Conservation (phyloP, 2,888 invertebrate species). For the Trissolcus brochymenae region DNA sequence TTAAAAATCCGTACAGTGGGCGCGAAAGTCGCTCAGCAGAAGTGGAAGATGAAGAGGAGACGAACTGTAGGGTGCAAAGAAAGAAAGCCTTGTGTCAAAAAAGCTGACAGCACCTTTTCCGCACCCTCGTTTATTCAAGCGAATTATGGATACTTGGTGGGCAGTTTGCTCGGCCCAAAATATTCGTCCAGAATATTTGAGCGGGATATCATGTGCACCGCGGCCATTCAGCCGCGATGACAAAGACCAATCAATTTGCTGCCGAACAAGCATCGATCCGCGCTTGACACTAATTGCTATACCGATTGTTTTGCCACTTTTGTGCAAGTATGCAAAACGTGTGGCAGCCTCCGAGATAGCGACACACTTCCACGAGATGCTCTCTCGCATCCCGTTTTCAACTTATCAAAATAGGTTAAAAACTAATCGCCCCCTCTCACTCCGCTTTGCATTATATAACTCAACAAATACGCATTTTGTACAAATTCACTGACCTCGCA, state of each 20-base stretch:
- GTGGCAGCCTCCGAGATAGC: constrained; percentile 19
- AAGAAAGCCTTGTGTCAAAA: no score
- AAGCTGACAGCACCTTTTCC: no score
- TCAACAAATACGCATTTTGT: no score
- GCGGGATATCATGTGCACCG: constrained; percentile 14
- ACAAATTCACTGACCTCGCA: no score
- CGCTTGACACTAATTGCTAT: constrained; percentile 55
- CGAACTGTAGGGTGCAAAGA: no score
- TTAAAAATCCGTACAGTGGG: constrained; percentile 30
- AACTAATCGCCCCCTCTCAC: neutral
- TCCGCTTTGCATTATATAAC: no score
- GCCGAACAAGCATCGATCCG: constrained; percentile 37
- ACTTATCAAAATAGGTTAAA: constrained; percentile 51
- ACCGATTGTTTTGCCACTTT: constrained; percentile 54
- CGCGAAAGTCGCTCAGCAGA: constrained; percentile 2
- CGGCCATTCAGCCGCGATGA: constrained; percentile 11
- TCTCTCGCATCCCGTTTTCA: constrained; percentile 9
- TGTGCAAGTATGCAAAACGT: constrained; percentile 54
- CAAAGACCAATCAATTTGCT: constrained; percentile 48
- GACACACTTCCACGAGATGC: constrained; percentile 37
- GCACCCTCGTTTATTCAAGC: no score
- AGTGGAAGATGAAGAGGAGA: neutral
- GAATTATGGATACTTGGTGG: no score
- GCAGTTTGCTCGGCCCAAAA: neutral
- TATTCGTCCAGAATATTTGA: constrained; percentile 46